phyloP scores from a whole-genome alignment of 2,888 invertebrate species.

The Meiosimyza platycephala region DNA sequence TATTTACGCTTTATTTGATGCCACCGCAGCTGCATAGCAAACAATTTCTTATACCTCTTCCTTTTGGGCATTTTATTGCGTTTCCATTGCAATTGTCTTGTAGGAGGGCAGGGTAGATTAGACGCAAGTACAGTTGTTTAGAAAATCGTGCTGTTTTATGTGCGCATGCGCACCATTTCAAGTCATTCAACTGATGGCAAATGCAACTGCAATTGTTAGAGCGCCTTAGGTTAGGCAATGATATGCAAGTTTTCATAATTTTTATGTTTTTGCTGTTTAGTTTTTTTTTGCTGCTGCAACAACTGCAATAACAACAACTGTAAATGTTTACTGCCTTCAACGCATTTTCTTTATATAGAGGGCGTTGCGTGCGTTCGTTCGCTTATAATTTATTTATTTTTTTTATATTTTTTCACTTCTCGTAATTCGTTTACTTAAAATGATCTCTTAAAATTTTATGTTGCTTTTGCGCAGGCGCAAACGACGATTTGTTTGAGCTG shows the following conservation, averaged over 20 bases:
- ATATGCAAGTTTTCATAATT: constrained; percentile 41
- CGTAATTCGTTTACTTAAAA: too few species aligned
- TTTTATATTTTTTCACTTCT: background rate
- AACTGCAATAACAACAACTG: constrained; percentile 1
- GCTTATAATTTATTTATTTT: background rate
- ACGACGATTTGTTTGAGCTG: constrained; percentile 48
- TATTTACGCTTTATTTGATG: background rate
- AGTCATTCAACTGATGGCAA: too few species aligned
- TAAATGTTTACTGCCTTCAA: constrained; percentile 22
- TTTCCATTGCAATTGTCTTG: background rate
- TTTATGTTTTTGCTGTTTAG: background rate
- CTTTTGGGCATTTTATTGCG: constrained; percentile 23
- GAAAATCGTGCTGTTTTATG: constrained; percentile 28
- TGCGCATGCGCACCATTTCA: constrained; percentile 43
- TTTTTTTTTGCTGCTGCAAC: constrained; percentile 11
- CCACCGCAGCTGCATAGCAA: background rate
- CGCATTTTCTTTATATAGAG: constrained; percentile 23
- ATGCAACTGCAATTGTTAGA: constrained; percentile 26
- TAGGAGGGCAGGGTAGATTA: too few species aligned
- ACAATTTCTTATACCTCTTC: background rate
- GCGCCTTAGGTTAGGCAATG: constrained; percentile 61
- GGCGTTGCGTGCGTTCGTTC: constrained; percentile 32
- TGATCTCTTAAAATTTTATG: background rate
- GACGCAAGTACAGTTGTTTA: background rate
- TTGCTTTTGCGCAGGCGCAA: constrained; percentile 45